Percentiles rank a stretch among this genome's conserved stretches.
Evolutionary conservation across 2,113 vertebrate genomes (phyloP).

Genomic region (Chroicocephalus ridibundus): DNA sequence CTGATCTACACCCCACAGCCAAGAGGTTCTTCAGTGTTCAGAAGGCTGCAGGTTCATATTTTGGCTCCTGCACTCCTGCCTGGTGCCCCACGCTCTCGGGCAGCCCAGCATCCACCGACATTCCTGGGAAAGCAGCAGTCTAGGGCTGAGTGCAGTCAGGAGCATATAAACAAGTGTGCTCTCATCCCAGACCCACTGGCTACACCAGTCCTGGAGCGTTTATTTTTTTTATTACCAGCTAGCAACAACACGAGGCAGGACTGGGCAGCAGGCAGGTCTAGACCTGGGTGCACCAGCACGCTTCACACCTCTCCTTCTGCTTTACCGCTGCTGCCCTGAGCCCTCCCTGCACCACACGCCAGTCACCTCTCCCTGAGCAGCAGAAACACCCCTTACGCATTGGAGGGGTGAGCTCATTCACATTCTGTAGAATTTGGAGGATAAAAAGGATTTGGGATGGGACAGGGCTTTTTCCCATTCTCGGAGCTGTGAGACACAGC

Average conservation of each 20-base stretch:
- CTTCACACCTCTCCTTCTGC: not conserved
- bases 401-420: not conserved
- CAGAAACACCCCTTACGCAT: not conserved
- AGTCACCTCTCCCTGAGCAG: not conserved
- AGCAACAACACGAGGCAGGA: not conserved
- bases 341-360: rapidly evolving
- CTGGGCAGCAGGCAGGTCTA: not conserved
- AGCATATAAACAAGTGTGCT: rapidly evolving
- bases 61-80: not conserved
- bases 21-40: not conserved
- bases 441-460: not conserved
- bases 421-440: not conserved
- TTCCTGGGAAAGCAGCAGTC: not conserved
- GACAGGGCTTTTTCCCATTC: not conserved
- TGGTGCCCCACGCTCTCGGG: not conserved
- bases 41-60: not conserved
- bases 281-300: not conserved
- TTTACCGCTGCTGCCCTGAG: not conserved
- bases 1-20: not conserved
- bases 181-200: not conserved
- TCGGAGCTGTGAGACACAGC: rapidly evolving
- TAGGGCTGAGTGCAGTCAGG: not conserved
- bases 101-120: not conserved
- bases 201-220: too few relatives aligned
- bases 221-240: not conserved